Evolutionary conservation across 2,888 invertebrate genomes (phyloP), one percentile per base, ranked within the genome.

Genomic region (Spodoptera exigua): DNA sequence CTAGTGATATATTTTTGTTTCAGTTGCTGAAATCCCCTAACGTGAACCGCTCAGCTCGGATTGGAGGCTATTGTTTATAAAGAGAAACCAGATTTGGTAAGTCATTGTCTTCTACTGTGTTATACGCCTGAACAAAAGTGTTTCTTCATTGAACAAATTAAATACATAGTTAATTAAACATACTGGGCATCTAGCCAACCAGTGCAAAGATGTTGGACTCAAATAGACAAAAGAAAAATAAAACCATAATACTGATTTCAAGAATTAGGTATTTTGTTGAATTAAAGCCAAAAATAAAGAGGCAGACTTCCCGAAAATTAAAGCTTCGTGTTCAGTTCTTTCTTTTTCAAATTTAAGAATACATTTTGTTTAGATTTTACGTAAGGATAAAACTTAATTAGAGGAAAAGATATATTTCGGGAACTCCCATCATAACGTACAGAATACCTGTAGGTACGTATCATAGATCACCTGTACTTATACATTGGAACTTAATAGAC

Each of bases 181-280:
- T 5, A 37, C 11, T 60, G 68, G 68, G 61, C 68, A 68, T 68
- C 27, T 12, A 61, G 69, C 49, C 62, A 48, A 68, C 37, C 59
- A 48, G 21, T 27, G 61, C 41, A 62, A 49, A 61, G 34, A 68
- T 17, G 36, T 68, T 68, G 34, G 41, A 43, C 35, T 27, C 39
- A 68, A 61, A 63, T 68, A 61, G 27, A 47, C 60, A 41, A 45
- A 59, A 67, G 60, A 12, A 27, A 61, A 40, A 2, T 37, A 35
- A 61, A 17, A 67, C n/a, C 36, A 45, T 17, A n/a, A 39, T 27
- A 27, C 27, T 27, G 7, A 27, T 27, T 27, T 27, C 7, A 9
- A 27, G 7, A 27, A 27, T 7, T 7, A n/a, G n/a, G n/a, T n/a
- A 27, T 27, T 27, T 27, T 27, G 7, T 27, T 5, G 27, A 27